Evolutionary conservation across 1,140 invertebrate genomes (phyloP).

Genomic region (Drosophila sturtevanti): DNA sequence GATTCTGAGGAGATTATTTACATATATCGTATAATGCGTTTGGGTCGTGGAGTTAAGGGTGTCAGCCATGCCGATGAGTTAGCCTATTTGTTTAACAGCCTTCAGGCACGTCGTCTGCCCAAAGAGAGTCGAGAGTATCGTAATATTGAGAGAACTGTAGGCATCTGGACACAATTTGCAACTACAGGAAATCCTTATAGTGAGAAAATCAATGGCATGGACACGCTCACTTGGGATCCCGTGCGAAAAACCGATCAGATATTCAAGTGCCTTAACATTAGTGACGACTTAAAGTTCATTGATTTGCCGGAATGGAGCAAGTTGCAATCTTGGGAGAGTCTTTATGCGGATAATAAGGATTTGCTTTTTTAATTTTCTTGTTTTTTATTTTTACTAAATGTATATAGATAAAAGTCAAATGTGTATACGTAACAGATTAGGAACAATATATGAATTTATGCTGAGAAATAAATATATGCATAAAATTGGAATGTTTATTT

Average conservation of each 20-base stretch:
- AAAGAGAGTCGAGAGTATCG: conserved; percentile 74
- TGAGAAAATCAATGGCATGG: conserved; percentile 69
- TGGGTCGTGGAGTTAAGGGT: conserved; percentile 73
- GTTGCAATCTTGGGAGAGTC: conserved; percentile 81
- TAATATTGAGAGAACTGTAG: conserved; percentile 75
- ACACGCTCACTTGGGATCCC: conserved; percentile 66
- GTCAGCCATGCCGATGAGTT: conserved; percentile 87
- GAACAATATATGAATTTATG: background rate
- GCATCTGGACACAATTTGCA: conserved; percentile 83
- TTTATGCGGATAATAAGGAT: conserved; percentile 60
- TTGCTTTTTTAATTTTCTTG: conserved; percentile 45
- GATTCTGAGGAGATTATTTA: conserved; percentile 74
- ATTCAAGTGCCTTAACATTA: conserved; percentile 83
- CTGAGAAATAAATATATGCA: background rate
- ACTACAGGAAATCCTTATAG: conserved; percentile 78
- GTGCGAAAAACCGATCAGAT: conserved; percentile 62
- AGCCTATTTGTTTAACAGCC: conserved; percentile 85
- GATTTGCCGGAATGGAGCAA: conserved; percentile 82
- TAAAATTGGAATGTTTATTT: background rate
- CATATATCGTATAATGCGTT: conserved; percentile 78
- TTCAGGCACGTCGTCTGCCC: conserved; percentile 79
- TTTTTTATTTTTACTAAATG: background rate
- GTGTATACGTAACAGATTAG: background rate
- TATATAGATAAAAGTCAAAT: background rate
- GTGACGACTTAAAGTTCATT: conserved; percentile 75